Conservation (phyloP, 2,113 vertebrate species). For the Glaucidium brasilianum region DNA sequence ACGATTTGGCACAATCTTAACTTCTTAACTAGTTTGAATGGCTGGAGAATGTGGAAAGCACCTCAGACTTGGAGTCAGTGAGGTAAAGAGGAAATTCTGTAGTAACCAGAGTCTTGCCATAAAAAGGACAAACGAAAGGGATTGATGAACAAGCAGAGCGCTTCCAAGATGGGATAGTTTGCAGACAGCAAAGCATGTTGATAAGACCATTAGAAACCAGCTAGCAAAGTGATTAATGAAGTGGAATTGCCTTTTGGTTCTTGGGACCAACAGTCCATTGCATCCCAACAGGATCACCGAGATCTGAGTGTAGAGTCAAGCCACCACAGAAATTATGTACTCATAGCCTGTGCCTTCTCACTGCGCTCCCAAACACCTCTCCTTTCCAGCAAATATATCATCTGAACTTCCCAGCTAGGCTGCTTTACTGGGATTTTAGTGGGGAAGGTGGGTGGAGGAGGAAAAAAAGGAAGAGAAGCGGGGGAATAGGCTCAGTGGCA, state of each 20-base stretch:
- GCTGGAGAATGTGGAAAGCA: slow-evolving; percentile 7
- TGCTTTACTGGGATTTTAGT: neutral
- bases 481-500: neutral
- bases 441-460: neutral
- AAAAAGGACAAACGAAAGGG: neutral
- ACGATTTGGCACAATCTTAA: slow-evolving; percentile 1
- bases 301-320: neutral
- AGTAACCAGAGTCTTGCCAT: neutral
- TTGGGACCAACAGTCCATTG: neutral
- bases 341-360: neutral
- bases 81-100: slow-evolving; percentile 8
- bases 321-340: neutral
- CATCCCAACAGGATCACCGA: neutral
- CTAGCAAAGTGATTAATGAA: neutral
- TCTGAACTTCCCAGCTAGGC: neutral
- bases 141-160: neutral
- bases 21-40: neutral
- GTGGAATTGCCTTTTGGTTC: neutral
- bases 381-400: neutral
- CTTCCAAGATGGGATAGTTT: neutral
- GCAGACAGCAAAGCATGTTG: neutral
- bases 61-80: neutral
- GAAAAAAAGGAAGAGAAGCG: neutral
- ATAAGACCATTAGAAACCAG: neutral
- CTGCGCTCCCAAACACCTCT: neutral